Evolutionary conservation across 1,140 invertebrate genomes (phyloP), one percentile per base, ranked within the genome.

Genomic region (Trachymyrmex cornetzi): DNA sequence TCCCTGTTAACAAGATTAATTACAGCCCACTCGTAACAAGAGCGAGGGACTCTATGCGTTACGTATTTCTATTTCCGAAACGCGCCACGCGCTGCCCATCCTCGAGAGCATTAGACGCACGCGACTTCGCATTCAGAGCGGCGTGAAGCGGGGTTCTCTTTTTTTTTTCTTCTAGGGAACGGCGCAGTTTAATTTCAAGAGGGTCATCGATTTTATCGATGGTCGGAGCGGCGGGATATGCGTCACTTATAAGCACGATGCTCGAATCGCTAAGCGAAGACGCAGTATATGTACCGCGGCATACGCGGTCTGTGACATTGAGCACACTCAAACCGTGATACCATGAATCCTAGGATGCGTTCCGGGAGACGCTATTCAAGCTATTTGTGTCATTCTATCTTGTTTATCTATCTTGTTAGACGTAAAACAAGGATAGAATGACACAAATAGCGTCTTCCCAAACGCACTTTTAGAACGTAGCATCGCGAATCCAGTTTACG

Each of bases 61-160:
- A 71, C 22, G 22, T 19, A 24, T 69, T 80, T 89, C 89, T 92
- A 92, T 89, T 93, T 91, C 81, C 63, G 77, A 88, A 77, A 67
- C 22, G 34, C 74, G 74, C 82, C 86, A 90, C 85, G 48, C 77
- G n/a, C 66, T 22, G 22, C 34, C 61, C 48, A 89, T 88, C 85
- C 81, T 87, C 80, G 67, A 87, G 87, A 90, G 87, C 86, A 85
- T 90, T 50, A 69, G 61, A 69, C 53, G 66, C 34, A 87, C 69
- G 79, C 57, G 57, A 38, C 50, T 27, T 48, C 27, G n/a, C 22
- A 48, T 63, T 57, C 64, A 50, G 38, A 55, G 59, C 61, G 12
- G 6, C 27, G 11, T 50, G 48, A 80, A 27, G 14, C 38, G 7
- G 12, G 27, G 30, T 59, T 67, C 67, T 24, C 12, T n/a, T 6